phyloP scores from a whole-genome alignment of 1,140 invertebrate species.

The Cherax destructor region DNA sequence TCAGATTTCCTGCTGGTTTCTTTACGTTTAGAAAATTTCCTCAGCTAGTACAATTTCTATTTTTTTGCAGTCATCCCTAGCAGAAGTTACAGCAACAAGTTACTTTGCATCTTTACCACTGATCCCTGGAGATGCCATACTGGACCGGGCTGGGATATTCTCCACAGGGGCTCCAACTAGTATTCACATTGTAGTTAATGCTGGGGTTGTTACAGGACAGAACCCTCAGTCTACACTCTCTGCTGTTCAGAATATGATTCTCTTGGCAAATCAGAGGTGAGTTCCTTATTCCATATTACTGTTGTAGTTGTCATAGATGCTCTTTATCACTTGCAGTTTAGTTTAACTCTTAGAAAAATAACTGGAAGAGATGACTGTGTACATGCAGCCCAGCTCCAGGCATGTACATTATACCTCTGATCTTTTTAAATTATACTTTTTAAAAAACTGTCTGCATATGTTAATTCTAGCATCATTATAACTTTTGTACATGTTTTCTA shows the following conservation, averaged over 20 bases:
- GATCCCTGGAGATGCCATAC: conserved; percentile 49
- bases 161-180: conserved; percentile 56
- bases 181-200: conserved; percentile 60
- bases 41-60: too few relatives aligned
- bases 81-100: conserved; percentile 47
- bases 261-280: conserved; percentile 57
- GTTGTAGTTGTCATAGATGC: not conserved
- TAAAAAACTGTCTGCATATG: too few relatives aligned
- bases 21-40: too few relatives aligned
- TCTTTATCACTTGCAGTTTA: not conserved
- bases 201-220: conserved; percentile 58
- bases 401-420: too few relatives aligned
- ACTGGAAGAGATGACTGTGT: too few relatives aligned
- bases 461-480: too few relatives aligned
- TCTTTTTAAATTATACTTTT: too few relatives aligned
- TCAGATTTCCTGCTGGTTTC: too few relatives aligned
- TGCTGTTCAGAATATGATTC: conserved; percentile 63
- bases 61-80: conserved; percentile 44
- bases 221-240: conserved; percentile 62
- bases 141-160: conserved; percentile 62
- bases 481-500: too few relatives aligned
- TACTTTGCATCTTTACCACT: conserved; percentile 39
- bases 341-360: not conserved
- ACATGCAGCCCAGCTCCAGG: too few relatives aligned
- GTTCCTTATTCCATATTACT: not conserved